Percentiles rank a stretch among this genome's conserved stretches.
Conservation (phyloP, 2,888 invertebrate species). For the Drosophila borborema region DNA sequence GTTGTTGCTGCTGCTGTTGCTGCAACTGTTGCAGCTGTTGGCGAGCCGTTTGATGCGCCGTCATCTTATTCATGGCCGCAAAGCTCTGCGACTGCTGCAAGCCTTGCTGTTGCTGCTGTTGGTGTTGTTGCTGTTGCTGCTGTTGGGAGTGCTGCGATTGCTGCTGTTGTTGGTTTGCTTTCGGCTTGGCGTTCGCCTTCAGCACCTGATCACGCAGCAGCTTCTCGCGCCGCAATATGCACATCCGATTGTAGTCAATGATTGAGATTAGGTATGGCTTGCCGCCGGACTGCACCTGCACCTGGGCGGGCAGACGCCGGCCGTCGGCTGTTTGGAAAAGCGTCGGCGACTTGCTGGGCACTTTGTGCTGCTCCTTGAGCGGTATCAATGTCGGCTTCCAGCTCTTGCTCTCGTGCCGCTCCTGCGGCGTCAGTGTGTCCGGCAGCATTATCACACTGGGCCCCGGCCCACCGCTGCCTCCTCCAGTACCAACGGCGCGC, state of each 20-base stretch:
- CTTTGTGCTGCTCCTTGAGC: conserved; percentile 86
- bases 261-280: conserved; percentile 92
- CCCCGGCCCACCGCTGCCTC: background rate
- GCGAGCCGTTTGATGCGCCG: conserved; percentile 54
- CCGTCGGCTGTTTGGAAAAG: conserved; percentile 88
- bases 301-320: conserved; percentile 87
- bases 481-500: conserved; percentile 79
- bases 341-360: conserved; percentile 79
- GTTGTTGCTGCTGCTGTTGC: conserved; percentile 57
- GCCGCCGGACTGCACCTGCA: conserved; percentile 92
- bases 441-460: conserved; percentile 84
- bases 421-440: conserved; percentile 85
- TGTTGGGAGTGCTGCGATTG: conserved; percentile 71
- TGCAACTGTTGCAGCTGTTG: conserved; percentile 66
- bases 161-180: conserved; percentile 44
- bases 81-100: conserved; percentile 60
- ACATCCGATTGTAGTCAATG: conserved; percentile 93
- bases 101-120: conserved; percentile 73
- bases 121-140: conserved; percentile 62
- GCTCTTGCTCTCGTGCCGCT: conserved; percentile 86
- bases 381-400: conserved; percentile 91
- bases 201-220: conserved; percentile 87
- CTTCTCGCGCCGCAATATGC: conserved; percentile 89
- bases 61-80: conserved; percentile 36
- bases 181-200: conserved; percentile 66